phyloP scores from a whole-genome alignment of 2,797 vertebrate species.

The Leucoraja ocellata region DNA sequence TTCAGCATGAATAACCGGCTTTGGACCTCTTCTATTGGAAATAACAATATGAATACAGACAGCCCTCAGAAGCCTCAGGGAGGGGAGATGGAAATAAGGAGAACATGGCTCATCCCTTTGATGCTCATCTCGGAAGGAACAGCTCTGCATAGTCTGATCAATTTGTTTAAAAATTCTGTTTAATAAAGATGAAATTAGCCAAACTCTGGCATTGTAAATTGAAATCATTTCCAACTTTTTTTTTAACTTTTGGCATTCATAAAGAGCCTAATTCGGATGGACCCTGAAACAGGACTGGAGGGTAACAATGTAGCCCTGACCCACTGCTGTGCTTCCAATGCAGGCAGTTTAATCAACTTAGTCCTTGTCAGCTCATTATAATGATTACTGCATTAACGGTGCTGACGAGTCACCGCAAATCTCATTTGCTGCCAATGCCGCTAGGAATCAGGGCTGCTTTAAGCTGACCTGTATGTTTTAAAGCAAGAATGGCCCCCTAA shows the following conservation, averaged over 20 bases:
- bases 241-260: neutral
- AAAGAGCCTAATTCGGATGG: neutral
- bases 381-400: no score
- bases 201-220: neutral
- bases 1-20: conserved; percentile 2
- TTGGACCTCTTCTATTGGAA: neutral
- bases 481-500: no score
- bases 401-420: no score
- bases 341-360: no score
- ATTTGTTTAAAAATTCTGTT: neutral
- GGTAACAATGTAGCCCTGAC: no score
- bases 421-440: no score
- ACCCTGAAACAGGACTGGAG: no score
- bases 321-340: no score
- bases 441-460: no score
- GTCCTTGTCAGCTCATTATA: no score
- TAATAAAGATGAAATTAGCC: neutral
- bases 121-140: neutral
- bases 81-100: neutral
- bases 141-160: neutral
- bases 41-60: conserved; percentile 7
- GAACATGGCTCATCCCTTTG: neutral
- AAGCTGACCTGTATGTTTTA: no score
- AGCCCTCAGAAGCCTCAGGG: neutral
- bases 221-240: neutral